Conservation (phyloP, 2,888 invertebrate genomes). For the Galerucella calmariensis region DNA sequence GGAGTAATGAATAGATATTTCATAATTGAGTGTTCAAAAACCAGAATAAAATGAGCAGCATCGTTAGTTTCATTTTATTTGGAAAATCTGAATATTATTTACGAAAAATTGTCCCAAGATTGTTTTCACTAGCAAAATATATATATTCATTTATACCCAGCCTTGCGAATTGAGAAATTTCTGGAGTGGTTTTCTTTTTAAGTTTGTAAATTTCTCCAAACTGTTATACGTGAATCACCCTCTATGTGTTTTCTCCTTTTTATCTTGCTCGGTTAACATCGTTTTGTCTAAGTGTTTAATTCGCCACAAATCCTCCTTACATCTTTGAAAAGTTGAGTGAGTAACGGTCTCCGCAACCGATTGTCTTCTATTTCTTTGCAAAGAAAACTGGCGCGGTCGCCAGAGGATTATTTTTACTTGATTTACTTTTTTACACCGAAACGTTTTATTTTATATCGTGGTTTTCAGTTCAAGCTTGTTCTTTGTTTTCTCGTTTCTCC, state of each 20-base stretch:
- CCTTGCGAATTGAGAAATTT: too few species aligned
- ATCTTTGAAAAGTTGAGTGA: conserved; percentile 5
- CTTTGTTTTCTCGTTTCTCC: not conserved
- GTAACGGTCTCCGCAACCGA: conserved; percentile 7
- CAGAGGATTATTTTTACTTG: conserved; percentile 8
- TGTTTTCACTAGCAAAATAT: too few species aligned
- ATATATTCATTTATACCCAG: too few species aligned
- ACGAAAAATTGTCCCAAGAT: too few species aligned
- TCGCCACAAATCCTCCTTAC: conserved; percentile 2
- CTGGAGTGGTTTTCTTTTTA: too few species aligned
- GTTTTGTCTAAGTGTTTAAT: conserved; percentile 9
- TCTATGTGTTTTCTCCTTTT: conserved; percentile 3
- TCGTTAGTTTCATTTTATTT: too few species aligned
- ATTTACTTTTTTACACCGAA: conserved; percentile 5
- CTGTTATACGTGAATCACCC: not conserved
- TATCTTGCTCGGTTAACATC: not conserved
- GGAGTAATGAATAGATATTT: not conserved
- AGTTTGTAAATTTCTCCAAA: too few species aligned
- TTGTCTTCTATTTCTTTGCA: conserved; percentile 4
- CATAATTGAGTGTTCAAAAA: too few species aligned
- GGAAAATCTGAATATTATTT: too few species aligned
- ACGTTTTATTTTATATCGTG: not conserved
- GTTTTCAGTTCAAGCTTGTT: not conserved
- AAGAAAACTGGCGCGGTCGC: conserved; percentile 2
- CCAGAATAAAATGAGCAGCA: too few species aligned